Evolutionary conservation across 2,113 vertebrate genomes (phyloP).

Genomic region (Anolis sagrei): DNA sequence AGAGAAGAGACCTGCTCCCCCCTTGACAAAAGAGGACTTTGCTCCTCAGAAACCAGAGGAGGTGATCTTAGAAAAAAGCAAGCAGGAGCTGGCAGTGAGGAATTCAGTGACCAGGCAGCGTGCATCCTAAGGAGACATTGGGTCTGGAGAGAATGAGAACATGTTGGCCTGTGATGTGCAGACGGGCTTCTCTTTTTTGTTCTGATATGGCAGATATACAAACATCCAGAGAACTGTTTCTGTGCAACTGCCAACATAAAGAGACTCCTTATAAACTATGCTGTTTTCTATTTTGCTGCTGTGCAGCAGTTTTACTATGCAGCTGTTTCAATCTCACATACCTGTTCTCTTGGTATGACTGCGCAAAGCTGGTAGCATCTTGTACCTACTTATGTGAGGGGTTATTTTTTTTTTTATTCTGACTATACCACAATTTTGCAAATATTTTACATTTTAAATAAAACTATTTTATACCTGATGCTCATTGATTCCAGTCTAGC

Average conservation of each 20-base stretch:
- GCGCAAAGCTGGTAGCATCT: conserved; percentile 51
- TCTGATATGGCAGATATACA: conserved; percentile 6
- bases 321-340: background rate
- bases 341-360: conserved; percentile 64
- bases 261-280: conserved; percentile 14
- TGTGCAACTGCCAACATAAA: background rate
- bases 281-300: conserved; percentile 74
- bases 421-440: conserved; percentile 51
- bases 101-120: conserved; percentile 76
- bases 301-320: conserved; percentile 73
- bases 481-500: background rate
- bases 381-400: conserved; percentile 17
- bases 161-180: background rate
- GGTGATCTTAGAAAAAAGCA: conserved; percentile 45
- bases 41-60: conserved; percentile 20
- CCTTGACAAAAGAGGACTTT: background rate
- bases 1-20: background rate
- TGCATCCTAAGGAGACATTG: conserved; percentile 73
- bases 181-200: background rate
- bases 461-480: conserved; percentile 74
- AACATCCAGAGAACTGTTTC: background rate
- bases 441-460: conserved; percentile 76
- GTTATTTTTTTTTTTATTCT: conserved; percentile 70
- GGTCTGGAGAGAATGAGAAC: accelerated
- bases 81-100: conserved; percentile 37